phyloP scores from a whole-genome alignment of 2,888 invertebrate species.

The Agrotis puta region DNA sequence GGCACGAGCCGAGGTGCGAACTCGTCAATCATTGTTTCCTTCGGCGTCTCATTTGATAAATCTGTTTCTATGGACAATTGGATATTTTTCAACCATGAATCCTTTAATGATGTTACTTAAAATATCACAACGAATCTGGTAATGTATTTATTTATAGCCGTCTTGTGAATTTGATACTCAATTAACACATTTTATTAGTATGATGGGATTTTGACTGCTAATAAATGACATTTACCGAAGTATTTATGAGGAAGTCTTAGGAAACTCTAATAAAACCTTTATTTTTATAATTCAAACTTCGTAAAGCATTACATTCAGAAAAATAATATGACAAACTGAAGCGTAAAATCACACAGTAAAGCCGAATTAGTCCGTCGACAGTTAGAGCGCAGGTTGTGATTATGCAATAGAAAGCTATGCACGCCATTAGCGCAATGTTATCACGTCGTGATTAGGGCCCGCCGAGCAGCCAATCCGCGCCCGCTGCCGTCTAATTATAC shows the following conservation, averaged over 20 bases:
- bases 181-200: constrained; percentile 50
- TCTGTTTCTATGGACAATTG: constrained; percentile 82
- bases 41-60: constrained; percentile 81
- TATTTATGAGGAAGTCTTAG: constrained; percentile 36
- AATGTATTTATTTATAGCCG: constrained; percentile 14
- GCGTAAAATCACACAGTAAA: constrained; percentile 49
- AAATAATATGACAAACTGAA: constrained; percentile 3
- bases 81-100: constrained; percentile 79
- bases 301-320: not conserved
- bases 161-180: constrained; percentile 36
- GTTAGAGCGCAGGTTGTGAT: constrained; percentile 69
- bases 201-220: constrained; percentile 20
- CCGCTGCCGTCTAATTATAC: constrained; percentile 87
- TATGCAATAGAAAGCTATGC: constrained; percentile 80
- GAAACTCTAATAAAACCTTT: not conserved
- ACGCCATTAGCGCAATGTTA: constrained; percentile 88
- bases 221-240: constrained; percentile 19
- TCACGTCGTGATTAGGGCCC: constrained; percentile 89
- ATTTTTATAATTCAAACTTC: constrained; percentile 1
- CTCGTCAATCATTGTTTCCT: constrained; percentile 89
- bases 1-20: constrained; percentile 88
- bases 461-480: constrained; percentile 87
- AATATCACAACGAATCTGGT: constrained; percentile 36
- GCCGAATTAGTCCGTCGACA: constrained; percentile 58
- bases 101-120: constrained; percentile 68